Evolutionary conservation across 2,888 invertebrate genomes (phyloP), one percentile per base, ranked within the genome.

Genomic region (Patella caerulea): DNA sequence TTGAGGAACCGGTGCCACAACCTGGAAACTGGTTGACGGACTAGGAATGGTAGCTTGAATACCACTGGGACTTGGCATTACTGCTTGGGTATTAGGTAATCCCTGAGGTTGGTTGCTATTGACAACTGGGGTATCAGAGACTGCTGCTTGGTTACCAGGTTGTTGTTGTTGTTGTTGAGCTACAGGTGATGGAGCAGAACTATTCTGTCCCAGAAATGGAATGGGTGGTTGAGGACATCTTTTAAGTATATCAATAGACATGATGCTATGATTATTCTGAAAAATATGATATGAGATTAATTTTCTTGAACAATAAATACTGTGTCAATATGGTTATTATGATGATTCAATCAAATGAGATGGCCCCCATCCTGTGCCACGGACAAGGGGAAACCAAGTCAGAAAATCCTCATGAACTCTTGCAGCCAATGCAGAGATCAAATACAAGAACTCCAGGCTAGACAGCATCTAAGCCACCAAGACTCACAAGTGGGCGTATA

Each of bases 171-270:
- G 19, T 54, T 54, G 59, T 19, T 17, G 71, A 52, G 24, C 34
- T 5, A 72, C 54, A 65, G 78, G 71, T 3, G 70, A 17, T 65
- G 56, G 12, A 73, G 74, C 73, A 17, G 52, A 45, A 55, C 29
- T 73, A 45, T 29, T 7, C 11, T 69, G 74, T 7, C 72, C 87
- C 52, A 91, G 79, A 74, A 87, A 84, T 34, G 91, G 91, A 15
- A 90, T 83, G 11, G 90, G 90, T 12, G 90, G 86, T 34, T 88
- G 86, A 24, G 89, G 89, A 77, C 87, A 89, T 34, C 87, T 84
- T 29, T 80, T 79, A 53, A 91, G 83, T 55, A 89, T 85, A n/a
- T 88, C 88, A 73, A 87, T 71, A 17, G 86, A 84, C 7, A 85
- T 83, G 53, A 87, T 83, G 45, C 82, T 80, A 77, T 83, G 85